Percentiles rank a stretch among this genome's conserved stretches.
These are phyloP conservation scores for Penaeus vannamei DNA, from an alignment of 1,140 invertebrate species.

Conservation along the genomic window DNA sequence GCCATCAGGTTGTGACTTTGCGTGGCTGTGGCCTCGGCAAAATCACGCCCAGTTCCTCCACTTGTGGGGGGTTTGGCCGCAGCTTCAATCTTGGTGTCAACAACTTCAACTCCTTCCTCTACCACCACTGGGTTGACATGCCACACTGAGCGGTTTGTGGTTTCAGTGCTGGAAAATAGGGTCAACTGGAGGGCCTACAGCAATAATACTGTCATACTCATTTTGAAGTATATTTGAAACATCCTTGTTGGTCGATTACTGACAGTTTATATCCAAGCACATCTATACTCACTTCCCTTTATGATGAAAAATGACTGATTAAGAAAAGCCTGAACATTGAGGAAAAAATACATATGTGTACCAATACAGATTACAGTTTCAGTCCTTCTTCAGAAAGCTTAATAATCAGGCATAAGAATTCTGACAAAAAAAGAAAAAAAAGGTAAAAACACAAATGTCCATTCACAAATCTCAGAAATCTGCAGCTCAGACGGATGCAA, in stretches of 20 bases:
- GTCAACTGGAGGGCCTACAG: background rate
- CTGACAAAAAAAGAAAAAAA: background rate
- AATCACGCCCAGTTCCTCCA: slow-evolving; percentile 75
- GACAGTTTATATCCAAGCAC: too few relatives aligned
- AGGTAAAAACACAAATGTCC: background rate
- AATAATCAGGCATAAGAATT: background rate
- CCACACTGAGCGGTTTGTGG: slow-evolving; percentile 87
- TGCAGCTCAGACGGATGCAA: too few relatives aligned
- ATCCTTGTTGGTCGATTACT: too few relatives aligned
- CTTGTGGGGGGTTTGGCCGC: background rate
- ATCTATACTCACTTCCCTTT: too few relatives aligned
- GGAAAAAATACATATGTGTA: too few relatives aligned
- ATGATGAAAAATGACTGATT: too few relatives aligned
- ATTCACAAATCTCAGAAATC: too few relatives aligned
- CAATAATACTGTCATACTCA: too few relatives aligned
- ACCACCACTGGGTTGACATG: slow-evolving; percentile 81
- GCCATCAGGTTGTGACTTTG: slow-evolving; percentile 86
- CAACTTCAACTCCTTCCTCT: background rate
- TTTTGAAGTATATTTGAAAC: too few relatives aligned
- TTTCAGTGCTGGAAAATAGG: slow-evolving; percentile 75
- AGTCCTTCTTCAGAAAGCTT: too few relatives aligned
- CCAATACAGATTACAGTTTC: too few relatives aligned
- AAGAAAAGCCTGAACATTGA: too few relatives aligned
- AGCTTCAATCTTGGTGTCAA: background rate
- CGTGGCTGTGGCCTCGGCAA: slow-evolving; percentile 83